Conservation (phyloP, 2,888 invertebrate species). For the Clunio marinus region DNA sequence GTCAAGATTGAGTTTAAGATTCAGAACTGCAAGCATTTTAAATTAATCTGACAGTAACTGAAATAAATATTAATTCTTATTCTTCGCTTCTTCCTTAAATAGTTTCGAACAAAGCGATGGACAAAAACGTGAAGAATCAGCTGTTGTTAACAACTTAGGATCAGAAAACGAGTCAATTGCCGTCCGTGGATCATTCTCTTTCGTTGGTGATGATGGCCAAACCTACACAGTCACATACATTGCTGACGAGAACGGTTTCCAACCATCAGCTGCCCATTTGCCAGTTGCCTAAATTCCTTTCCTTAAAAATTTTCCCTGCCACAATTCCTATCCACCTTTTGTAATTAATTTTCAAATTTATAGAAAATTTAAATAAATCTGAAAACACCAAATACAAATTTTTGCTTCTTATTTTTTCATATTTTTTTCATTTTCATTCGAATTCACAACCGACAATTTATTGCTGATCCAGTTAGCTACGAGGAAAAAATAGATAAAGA, state of each 20-base stretch:
- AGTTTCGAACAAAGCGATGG: slow-evolving; percentile 58
- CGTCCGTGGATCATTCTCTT: slow-evolving; percentile 54
- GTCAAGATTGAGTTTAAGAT: neutral
- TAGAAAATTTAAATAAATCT: neutral
- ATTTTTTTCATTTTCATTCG: too few relatives aligned
- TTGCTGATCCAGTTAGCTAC: too few relatives aligned
- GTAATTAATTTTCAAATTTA: neutral
- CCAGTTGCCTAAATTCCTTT: slow-evolving; percentile 29
- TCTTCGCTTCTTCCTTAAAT: slow-evolving; percentile 40
- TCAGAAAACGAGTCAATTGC: slow-evolving; percentile 54
- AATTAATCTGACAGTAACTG: too few relatives aligned
- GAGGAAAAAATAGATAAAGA: too few relatives aligned
- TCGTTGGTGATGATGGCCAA: slow-evolving; percentile 57
- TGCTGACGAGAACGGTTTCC: slow-evolving; percentile 35
- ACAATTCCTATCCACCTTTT: neutral
- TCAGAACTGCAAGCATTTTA: too few relatives aligned
- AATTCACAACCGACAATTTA: too few relatives aligned
- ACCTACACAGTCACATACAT: slow-evolving; percentile 57
- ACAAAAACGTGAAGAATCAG: slow-evolving; percentile 53
- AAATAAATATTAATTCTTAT: too few relatives aligned
- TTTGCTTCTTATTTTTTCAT: too few relatives aligned
- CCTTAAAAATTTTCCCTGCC: neutral
- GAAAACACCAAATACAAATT: neutral
- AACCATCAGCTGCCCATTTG: slow-evolving; percentile 27
- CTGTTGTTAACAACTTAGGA: slow-evolving; percentile 54